These are phyloP conservation scores for Buceros bicornis DNA, from an alignment of 2,797 vertebrate genomes.

Conservation along the genomic window DNA sequence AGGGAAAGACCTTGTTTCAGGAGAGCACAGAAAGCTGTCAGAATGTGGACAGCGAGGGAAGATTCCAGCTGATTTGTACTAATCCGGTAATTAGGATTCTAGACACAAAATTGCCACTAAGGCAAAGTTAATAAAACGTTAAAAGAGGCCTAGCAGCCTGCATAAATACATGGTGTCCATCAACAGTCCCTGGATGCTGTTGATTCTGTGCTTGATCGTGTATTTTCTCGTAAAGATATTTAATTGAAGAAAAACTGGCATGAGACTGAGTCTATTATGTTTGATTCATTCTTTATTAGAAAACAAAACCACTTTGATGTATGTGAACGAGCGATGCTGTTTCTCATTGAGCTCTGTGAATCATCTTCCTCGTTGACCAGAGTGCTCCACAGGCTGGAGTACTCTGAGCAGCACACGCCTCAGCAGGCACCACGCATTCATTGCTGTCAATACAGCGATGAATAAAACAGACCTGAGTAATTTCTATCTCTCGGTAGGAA, in stretches of 20 bases:
- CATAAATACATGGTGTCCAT: neutral
- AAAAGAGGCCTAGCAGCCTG: neutral
- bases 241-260: neutral
- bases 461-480: neutral
- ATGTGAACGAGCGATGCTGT: rapidly evolving
- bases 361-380: neutral
- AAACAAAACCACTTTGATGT: neutral
- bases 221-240: neutral
- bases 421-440: neutral
- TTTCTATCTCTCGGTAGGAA: neutral
- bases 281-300: neutral
- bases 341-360: neutral
- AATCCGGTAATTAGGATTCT: neutral
- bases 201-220: neutral
- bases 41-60: neutral
- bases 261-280: neutral
- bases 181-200: neutral
- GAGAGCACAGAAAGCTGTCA: neutral
- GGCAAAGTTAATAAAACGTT: neutral
- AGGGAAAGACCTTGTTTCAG: neutral
- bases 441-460: neutral
- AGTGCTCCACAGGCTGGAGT: neutral
- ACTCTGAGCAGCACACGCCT: neutral
- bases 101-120: neutral
- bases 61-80: neutral